A percentile compares a stretch with the other conserved stretches of the same genome.
Conservation (phyloP, 2,888 invertebrate species). For the Leptura quadrifasciata region DNA sequence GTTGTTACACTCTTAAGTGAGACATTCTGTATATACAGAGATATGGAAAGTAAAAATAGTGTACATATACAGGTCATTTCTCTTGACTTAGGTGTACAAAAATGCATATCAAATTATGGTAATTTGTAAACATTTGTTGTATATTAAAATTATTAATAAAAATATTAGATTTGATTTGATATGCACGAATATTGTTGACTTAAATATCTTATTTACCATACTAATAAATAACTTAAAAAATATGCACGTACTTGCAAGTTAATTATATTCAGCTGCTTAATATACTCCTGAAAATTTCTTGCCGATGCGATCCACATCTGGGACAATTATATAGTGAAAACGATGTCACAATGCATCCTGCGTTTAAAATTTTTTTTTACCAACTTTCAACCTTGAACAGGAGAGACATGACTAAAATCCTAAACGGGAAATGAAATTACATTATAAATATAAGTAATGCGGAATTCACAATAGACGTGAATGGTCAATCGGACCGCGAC, state of each 20-base stretch:
- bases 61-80: no score
- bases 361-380: background rate
- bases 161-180: no score
- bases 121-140: no score
- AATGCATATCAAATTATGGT: no score
- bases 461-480: conserved; percentile 17
- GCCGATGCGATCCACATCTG: conserved; percentile 44
- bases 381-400: conserved; percentile 16
- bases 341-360: conserved; percentile 47
- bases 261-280: background rate
- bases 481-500: conserved; percentile 25
- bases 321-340: conserved; percentile 58
- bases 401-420: conserved; percentile 11
- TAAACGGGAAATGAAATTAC: conserved; percentile 12
- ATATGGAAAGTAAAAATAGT: no score
- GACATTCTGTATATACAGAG: no score
- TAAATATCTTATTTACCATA: no score
- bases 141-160: no score
- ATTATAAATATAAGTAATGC: conserved; percentile 17
- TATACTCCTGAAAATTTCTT: background rate
- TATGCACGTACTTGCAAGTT: background rate
- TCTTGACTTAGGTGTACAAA: no score
- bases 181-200: no score
- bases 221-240: background rate
- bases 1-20: no score